These are phyloP conservation scores for Cirrhinus molitorella DNA, from an alignment of 2,797 vertebrate species.

Conservation along the genomic window DNA sequence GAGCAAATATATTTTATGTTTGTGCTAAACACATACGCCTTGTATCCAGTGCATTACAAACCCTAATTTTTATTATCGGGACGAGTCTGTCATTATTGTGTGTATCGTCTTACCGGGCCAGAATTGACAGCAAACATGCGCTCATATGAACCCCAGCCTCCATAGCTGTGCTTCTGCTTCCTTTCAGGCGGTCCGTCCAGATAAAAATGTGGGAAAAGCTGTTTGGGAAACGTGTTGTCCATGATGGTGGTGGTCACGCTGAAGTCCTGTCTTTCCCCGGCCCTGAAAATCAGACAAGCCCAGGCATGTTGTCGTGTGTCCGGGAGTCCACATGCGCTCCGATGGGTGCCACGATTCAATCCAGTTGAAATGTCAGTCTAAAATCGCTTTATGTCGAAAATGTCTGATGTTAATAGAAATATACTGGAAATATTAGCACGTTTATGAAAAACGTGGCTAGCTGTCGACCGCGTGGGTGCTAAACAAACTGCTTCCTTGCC, in stretches of 20 bases:
- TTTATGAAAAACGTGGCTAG: background rate
- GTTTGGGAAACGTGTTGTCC: conserved; percentile 72
- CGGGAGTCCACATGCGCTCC: background rate
- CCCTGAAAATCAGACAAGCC: background rate
- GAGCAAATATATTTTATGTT: no score
- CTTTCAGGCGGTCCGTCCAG: conserved; percentile 66
- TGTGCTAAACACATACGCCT: background rate
- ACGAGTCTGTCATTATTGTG: background rate
- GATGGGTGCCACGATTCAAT: background rate
- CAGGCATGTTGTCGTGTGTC: background rate
- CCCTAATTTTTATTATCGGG: no score
- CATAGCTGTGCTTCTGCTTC: conserved; percentile 27
- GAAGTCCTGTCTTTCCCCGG: background rate
- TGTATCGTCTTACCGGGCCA: background rate
- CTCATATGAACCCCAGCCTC: conserved; percentile 70
- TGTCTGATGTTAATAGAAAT: no score
- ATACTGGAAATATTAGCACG: background rate
- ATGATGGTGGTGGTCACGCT: conserved; percentile 43
- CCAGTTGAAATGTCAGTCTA: background rate
- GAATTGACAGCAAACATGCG: background rate
- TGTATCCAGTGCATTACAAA: background rate
- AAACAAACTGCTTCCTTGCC: background rate
- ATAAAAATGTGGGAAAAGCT: conserved; percentile 74
- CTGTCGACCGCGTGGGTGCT: background rate
- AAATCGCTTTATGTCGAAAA: background rate